Base-by-base conservation (phyloP, 2,888 invertebrate species). In the Chironomus tentans region DNA sequence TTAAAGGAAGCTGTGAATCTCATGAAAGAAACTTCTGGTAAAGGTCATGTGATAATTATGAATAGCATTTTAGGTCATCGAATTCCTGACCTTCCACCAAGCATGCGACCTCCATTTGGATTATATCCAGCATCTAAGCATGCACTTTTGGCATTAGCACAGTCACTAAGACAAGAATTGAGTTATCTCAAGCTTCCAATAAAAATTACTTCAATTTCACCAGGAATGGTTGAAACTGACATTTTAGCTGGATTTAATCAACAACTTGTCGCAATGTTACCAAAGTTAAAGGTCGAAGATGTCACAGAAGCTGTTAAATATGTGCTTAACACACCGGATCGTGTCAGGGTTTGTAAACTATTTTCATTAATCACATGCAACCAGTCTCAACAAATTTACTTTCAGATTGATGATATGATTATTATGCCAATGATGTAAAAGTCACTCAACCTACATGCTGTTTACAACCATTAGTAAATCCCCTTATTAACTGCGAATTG, bases 301-400 rank as follows among this genome's bases (percentile, higher is more conserved):
- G 84, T 92, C 5, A 88, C 90, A 0, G 85, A 88, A 77, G 87
- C 89, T 1, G 86, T 90, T 1, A 77, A 87, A 12, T 90, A 88
- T 80, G 87, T 87, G 0, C 81, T 92, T 13, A 85, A 88, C 4
- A 88, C 89, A 0, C 89, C 90, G 2, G 84, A 88, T 0, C 84
- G 87, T 78, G 88, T 88, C 13, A 86, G 87, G 82, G 87, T 38
- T 38, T 10, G 38, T 38, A 38, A 0, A 50, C n/a, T 15, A 50
- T 38, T 38, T 38, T 38, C 7, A 38, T 10, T 10, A 10, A 38
- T 0, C 10, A 2, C 1, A 10, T 10, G 2, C 10, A 38, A 38
- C 10, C 10, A 1, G 1, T 4, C 2, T 10, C 13, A 13, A 22
- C 7, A 2, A 65, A 65, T 12, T 22, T 24, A 22, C 21, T 65